phyloP scores from a whole-genome alignment of 2,113 vertebrate species.

The Lynx canadensis region DNA sequence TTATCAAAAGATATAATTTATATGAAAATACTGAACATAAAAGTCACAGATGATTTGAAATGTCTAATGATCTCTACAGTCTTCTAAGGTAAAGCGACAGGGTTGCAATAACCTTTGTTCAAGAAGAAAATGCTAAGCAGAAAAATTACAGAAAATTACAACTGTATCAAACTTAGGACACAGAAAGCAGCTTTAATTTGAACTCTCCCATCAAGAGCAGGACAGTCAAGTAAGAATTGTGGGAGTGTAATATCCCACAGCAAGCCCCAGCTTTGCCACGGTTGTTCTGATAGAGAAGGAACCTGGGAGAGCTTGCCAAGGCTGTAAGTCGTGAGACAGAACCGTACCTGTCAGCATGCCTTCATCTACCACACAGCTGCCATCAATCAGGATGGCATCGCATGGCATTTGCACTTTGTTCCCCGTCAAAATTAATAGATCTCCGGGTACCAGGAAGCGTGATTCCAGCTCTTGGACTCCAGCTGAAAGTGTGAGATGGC shows the following conservation, averaged over 20 bases:
- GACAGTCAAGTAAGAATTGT: neutral
- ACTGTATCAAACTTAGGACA: neutral
- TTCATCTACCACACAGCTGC: slow-evolving; percentile 88
- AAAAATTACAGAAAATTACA: neutral
- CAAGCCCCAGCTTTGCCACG: neutral
- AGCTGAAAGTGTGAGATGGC: slow-evolving; percentile 70
- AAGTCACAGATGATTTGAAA: neutral
- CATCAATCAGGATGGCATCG: slow-evolving; percentile 86
- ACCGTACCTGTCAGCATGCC: slow-evolving; percentile 88
- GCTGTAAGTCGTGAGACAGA: neutral
- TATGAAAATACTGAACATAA: neutral
- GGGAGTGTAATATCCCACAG: neutral
- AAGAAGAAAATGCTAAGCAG: neutral
- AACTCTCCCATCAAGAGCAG: neutral
- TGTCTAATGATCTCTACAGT: neutral
- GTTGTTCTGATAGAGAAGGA: neutral
- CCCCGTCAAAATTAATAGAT: slow-evolving; percentile 83
- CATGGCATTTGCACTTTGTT: slow-evolving; percentile 85
- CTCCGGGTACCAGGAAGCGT: slow-evolving; percentile 87
- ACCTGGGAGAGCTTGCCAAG: neutral
- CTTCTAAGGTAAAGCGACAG: neutral
- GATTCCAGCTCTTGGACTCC: slow-evolving; percentile 85
- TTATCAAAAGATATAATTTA: neutral
- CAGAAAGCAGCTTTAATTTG: neutral
- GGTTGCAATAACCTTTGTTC: neutral